These are phyloP conservation scores for Hybos culiciformis DNA, from an alignment of 2,888 invertebrate genomes.

Conservation along the genomic window DNA sequence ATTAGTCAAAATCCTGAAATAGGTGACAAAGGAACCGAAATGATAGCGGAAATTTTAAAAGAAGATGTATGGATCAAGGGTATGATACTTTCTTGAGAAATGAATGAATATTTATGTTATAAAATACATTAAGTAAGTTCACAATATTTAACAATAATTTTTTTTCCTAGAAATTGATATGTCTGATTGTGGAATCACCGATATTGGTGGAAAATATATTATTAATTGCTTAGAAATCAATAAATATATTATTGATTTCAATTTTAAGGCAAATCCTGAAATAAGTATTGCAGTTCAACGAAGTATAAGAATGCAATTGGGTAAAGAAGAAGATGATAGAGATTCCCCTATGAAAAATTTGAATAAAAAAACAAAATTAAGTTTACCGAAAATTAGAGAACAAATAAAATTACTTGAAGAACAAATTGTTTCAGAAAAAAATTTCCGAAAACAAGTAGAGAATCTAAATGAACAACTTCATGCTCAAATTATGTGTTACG, in stretches of 20 bases:
- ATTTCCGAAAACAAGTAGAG: constrained; percentile 47
- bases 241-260: constrained; percentile 51
- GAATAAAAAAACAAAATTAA: constrained; percentile 22
- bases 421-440: constrained; percentile 46
- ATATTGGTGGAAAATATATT: constrained; percentile 42
- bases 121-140: not conserved
- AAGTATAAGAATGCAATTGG: constrained; percentile 38
- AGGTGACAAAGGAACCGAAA: constrained; percentile 47
- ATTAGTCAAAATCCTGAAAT: constrained; percentile 55
- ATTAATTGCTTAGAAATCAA: constrained; percentile 49
- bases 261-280: constrained; percentile 47
- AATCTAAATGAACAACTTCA: constrained; percentile 46
- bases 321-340: constrained; percentile 25
- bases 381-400: constrained; percentile 21
- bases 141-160: not conserved
- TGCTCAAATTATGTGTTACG: constrained; percentile 41
- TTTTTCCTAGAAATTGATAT: constrained; percentile 46
- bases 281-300: constrained; percentile 38
- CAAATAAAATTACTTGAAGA: constrained; percentile 39
- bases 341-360: constrained; percentile 10
- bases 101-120: not conserved
- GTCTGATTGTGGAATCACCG: constrained; percentile 59
- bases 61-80: constrained; percentile 72
- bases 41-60: constrained; percentile 51
- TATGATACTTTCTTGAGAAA: constrained; percentile 18